A percentile compares a stretch with the other conserved stretches of the same genome.
These are phyloP conservation scores for Xiphydria camelus DNA, from an alignment of 2,888 invertebrate species.

Conservation along the genomic window DNA sequence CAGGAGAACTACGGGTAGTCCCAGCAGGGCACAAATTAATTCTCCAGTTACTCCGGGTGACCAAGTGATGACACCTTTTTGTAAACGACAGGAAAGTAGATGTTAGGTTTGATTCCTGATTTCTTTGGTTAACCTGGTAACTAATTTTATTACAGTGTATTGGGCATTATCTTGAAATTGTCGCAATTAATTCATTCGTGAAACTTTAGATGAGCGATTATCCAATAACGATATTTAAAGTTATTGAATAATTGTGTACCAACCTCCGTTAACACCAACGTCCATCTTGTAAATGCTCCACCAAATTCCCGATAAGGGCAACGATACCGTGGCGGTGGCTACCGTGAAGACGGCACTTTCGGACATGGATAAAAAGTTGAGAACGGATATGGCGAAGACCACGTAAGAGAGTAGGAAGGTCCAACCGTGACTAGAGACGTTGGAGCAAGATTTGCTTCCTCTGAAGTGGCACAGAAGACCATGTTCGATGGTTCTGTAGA, in stretches of 20 bases:
- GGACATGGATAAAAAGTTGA: conserved; percentile 61
- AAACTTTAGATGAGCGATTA: too few relatives aligned
- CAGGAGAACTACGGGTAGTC: conserved; percentile 63
- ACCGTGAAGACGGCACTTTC: conserved; percentile 65
- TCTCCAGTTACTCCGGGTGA: conserved; percentile 66
- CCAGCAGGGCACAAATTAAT: conserved; percentile 64
- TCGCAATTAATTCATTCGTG: too few relatives aligned
- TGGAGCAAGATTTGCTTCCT: conserved; percentile 36
- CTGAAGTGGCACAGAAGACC: conserved; percentile 51
- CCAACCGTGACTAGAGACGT: conserved; percentile 57
- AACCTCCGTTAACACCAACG: conserved; percentile 50
- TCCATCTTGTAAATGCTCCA: conserved; percentile 63
- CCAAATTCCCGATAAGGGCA: conserved; percentile 64
- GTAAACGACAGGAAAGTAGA: conserved; percentile 15
- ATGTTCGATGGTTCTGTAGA: conserved; percentile 42
- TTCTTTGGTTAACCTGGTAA: too few relatives aligned
- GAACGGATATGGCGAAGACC: conserved; percentile 57
- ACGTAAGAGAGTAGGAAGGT: conserved; percentile 60
- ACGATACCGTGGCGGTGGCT: conserved; percentile 60
- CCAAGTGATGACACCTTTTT: conserved; percentile 60
- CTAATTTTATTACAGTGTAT: too few relatives aligned
- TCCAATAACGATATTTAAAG: too few relatives aligned
- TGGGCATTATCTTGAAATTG: too few relatives aligned
- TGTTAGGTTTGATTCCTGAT: too few relatives aligned
- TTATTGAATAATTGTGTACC: too few relatives aligned